Evolutionary conservation across 2,113 vertebrate species (phyloP).

Genomic region (Phrynosoma blainvillii): DNA sequence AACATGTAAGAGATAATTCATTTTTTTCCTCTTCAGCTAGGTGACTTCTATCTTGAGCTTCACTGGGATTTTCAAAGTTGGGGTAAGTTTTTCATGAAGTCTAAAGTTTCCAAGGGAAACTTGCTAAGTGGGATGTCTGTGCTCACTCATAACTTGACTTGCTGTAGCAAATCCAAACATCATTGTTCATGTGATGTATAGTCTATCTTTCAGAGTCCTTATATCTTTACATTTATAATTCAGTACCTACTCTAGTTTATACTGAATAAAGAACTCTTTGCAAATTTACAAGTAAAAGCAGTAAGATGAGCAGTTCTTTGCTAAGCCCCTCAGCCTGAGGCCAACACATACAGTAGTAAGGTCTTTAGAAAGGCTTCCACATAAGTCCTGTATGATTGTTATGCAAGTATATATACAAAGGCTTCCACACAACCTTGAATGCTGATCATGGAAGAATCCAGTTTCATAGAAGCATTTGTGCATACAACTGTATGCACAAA

Average conservation of each 20-base stretch:
- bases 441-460: no score
- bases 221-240: not conserved
- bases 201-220: not conserved
- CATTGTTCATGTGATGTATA: not conserved
- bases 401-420: not conserved
- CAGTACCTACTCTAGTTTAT: not conserved
- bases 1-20: conserved; percentile 35
- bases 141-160: not conserved
- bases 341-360: not conserved
- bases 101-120: not conserved
- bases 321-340: not conserved
- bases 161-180: not conserved
- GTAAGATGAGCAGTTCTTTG: not conserved
- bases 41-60: conserved; percentile 99
- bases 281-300: not conserved
- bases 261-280: not conserved
- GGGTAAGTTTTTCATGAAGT: conserved; percentile 80
- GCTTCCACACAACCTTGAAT: not conserved
- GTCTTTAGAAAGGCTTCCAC: no score
- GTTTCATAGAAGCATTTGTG: not conserved
- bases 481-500: not conserved
- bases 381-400: no score
- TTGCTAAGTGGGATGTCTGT: not conserved
- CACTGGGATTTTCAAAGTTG: conserved; percentile 99
- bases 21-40: conserved; percentile 84